Base-by-base conservation (phyloP, 2,113 vertebrate species). In the Austrofundulus limnaeus region DNA sequence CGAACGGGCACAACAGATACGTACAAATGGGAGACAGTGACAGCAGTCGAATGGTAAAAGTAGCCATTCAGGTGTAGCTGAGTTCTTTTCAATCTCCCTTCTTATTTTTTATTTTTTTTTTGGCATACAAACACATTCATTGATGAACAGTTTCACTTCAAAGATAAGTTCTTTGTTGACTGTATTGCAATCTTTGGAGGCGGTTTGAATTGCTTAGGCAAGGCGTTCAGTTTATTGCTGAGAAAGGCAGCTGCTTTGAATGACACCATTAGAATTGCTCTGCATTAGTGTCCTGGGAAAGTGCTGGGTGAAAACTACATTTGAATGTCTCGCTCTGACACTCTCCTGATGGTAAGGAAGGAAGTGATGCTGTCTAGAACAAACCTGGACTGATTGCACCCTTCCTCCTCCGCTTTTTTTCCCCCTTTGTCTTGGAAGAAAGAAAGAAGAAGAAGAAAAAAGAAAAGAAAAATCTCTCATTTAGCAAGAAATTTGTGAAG, bases 381-480 rank as follows among this genome's bases (percentile, higher is more conserved):
- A 91, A 89, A 91, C 87, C 88, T 88, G 82, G 80, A 81, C 83
- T 90, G 87, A 90, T 90, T 90, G 85, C 86, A 80, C 63, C 82
- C 84, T 90, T 90, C 81, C 82, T 83, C 67, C 73, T 79, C 64
- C 39, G 73, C 76, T 74, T 75, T 84, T 77, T 80, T 79, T 75
- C 75, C 81, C n/a, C n/a, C 75, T 80, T 79, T 77, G 56, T 82
- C 66, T 80, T 66, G 75, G 80, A 10, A 6, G 19, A 45, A 43
- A 43, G 8, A 43, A n/a, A n/a, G 7, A 43, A 8, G 19, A n/a
- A n/a, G n/a, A n/a, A n/a, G n/a, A n/a, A n/a, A n/a, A n/a, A n/a
- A n/a, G n/a, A n/a, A n/a, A n/a, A n/a, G n/a, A 46, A 75, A 83
- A 88, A 87, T 74, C 82, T 88, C 83, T 84, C 69, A 75, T 82